Evolutionary conservation across 1,140 invertebrate genomes (phyloP).

Genomic region (Hetaerina americana): DNA sequence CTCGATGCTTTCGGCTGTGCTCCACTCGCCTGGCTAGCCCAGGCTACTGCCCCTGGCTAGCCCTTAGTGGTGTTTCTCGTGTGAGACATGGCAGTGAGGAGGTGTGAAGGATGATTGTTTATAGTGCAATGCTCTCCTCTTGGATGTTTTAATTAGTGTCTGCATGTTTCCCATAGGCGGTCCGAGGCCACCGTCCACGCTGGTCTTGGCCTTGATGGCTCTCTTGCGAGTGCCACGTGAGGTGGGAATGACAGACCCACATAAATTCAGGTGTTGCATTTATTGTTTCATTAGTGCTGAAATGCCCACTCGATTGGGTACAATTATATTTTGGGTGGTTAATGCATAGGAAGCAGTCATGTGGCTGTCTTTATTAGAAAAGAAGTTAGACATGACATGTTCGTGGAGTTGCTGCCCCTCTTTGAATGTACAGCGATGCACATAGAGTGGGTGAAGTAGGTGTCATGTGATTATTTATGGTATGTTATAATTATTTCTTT

Average conservation of each 20-base stretch:
- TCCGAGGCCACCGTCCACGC: background rate
- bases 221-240: background rate
- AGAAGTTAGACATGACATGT: background rate
- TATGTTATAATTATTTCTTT: background rate
- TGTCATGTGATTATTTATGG: background rate
- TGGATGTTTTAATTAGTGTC: no score
- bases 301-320: background rate
- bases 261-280: background rate
- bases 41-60: no score
- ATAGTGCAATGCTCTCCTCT: background rate
- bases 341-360: no score
- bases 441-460: background rate
- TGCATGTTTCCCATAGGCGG: background rate
- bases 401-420: background rate
- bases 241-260: background rate
- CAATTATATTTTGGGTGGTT: no score
- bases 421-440: background rate
- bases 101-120: background rate
- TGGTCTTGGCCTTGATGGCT: background rate
- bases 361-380: no score
- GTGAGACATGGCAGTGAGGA: background rate
- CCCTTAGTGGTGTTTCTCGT: background rate
- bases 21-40: background rate
- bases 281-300: background rate
- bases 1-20: no score